phyloP scores from a whole-genome alignment of 2,888 invertebrate genomes.

The Agriopis aurantiaria region DNA sequence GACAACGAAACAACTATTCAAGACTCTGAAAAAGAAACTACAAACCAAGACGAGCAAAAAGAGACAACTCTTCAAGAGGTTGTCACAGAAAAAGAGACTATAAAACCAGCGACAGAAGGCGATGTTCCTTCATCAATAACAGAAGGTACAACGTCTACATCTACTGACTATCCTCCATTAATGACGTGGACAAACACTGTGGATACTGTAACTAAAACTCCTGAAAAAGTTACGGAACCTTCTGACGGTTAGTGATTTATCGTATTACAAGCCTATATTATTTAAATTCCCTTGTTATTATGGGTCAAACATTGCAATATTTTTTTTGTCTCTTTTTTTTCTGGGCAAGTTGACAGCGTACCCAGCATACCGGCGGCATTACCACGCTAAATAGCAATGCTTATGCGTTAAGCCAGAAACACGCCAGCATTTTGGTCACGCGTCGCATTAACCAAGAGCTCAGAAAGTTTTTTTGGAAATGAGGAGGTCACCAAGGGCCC shows the following conservation, averaged over 20 bases:
- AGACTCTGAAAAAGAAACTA: conserved; percentile 39
- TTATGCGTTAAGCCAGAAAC: too few species aligned
- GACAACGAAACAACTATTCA: conserved; percentile 20
- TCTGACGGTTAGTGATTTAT: conserved; percentile 62
- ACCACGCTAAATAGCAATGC: too few species aligned
- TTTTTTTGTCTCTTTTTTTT: too few species aligned
- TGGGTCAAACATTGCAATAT: too few species aligned
- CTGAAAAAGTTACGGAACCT: conserved; percentile 61
- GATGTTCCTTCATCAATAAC: conserved; percentile 50
- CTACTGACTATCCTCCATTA: conserved; percentile 70
- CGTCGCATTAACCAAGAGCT: too few species aligned
- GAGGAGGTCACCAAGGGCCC: too few species aligned
- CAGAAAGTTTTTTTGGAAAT: too few species aligned
- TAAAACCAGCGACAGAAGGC: conserved; percentile 57
- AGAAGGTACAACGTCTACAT: conserved; percentile 45
- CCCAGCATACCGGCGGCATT: too few species aligned
- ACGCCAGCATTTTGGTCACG: too few species aligned
- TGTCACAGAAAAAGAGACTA: conserved; percentile 59
- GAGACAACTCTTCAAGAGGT: conserved; percentile 31
- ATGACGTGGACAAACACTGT: conserved; percentile 85
- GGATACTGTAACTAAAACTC: conserved; percentile 64
- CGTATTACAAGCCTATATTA: background rate
- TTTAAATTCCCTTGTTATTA: too few species aligned
- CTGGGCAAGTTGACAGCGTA: too few species aligned
- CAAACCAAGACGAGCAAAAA: conserved; percentile 44